phyloP scores from a whole-genome alignment of 2,888 invertebrate genomes.

The Diaperis boleti region DNA sequence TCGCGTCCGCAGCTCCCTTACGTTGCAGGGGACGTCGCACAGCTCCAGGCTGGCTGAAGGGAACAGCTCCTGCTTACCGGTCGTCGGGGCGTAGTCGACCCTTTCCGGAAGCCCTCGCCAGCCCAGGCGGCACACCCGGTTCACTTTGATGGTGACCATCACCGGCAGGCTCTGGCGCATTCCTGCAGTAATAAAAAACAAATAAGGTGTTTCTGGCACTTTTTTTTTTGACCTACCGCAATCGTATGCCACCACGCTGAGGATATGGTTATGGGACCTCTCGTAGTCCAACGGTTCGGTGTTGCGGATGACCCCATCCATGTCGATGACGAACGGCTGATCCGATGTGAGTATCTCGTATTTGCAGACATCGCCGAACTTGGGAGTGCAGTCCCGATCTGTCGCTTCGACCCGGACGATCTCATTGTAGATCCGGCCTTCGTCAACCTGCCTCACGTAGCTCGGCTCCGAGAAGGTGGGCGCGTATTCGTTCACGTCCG shows the following conservation, averaged over 20 bases:
- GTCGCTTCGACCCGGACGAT: slow-evolving; percentile 92
- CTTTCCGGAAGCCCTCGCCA: slow-evolving; percentile 80
- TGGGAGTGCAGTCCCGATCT: slow-evolving; percentile 95
- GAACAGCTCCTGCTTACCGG: slow-evolving; percentile 83
- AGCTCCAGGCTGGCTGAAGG: slow-evolving; percentile 80
- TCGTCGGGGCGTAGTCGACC: slow-evolving; percentile 88
- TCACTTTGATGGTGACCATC: slow-evolving; percentile 92
- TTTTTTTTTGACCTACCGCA: slow-evolving; percentile 74
- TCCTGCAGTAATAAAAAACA: slow-evolving; percentile 47
- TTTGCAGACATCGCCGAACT: slow-evolving; percentile 96
- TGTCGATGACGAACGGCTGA: slow-evolving; percentile 91
- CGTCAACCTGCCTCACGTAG: slow-evolving; percentile 91
- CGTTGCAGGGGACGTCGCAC: slow-evolving; percentile 72
- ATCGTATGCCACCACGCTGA: slow-evolving; percentile 96
- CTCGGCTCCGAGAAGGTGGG: slow-evolving; percentile 92
- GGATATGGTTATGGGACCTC: slow-evolving; percentile 93
- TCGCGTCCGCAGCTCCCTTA: slow-evolving; percentile 68
- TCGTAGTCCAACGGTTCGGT: slow-evolving; percentile 94
- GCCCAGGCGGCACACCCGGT: slow-evolving; percentile 68
- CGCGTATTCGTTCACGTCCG: slow-evolving; percentile 96
- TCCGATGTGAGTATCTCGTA: slow-evolving; percentile 95
- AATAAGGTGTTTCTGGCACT: too few species aligned
- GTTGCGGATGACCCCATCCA: slow-evolving; percentile 92
- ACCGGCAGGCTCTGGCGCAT: slow-evolving; percentile 94
- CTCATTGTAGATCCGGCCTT: slow-evolving; percentile 90